Percentiles rank a stretch among this genome's conserved stretches.
These are phyloP conservation scores for Acanthosoma haemorrhoidale DNA, from an alignment of 2,888 invertebrate genomes.

Conservation along the genomic window DNA sequence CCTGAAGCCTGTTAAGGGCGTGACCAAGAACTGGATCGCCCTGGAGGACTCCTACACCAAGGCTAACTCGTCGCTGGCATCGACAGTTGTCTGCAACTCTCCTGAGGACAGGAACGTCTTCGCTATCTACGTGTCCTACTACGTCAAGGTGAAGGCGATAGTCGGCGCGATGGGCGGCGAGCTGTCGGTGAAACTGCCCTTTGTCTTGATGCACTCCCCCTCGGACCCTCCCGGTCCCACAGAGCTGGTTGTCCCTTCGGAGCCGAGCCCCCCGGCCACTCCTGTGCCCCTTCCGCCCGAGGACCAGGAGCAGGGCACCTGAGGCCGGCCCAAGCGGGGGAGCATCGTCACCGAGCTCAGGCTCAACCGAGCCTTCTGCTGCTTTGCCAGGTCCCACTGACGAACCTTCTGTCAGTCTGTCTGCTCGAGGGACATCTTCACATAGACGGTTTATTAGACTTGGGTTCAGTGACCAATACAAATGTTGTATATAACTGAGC, in stretches of 20 bases:
- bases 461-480: no score
- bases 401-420: not conserved
- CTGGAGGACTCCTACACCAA: conserved; percentile 78
- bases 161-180: conserved; percentile 78
- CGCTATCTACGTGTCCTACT: conserved; percentile 86
- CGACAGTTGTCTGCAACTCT: conserved; percentile 53
- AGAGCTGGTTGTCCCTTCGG: conserved; percentile 28
- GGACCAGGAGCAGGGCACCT: conserved; percentile 30
- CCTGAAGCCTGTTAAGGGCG: conserved; percentile 66
- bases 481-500: no score
- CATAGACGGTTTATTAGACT: no score
- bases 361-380: conserved; percentile 40
- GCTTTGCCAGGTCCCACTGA: conserved; percentile 35
- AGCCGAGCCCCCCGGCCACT: conserved; percentile 27
- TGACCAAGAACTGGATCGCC: conserved; percentile 86
- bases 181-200: conserved; percentile 71
- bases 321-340: conserved; percentile 34
- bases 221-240: conserved; percentile 49
- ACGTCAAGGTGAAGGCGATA: conserved; percentile 77
- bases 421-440: no score
- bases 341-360: conserved; percentile 37
- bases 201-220: conserved; percentile 69
- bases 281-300: conserved; percentile 13
- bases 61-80: conserved; percentile 53
- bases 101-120: conserved; percentile 78